Conservation (phyloP, 2,888 invertebrate genomes). For the Portevinia maculata region DNA sequence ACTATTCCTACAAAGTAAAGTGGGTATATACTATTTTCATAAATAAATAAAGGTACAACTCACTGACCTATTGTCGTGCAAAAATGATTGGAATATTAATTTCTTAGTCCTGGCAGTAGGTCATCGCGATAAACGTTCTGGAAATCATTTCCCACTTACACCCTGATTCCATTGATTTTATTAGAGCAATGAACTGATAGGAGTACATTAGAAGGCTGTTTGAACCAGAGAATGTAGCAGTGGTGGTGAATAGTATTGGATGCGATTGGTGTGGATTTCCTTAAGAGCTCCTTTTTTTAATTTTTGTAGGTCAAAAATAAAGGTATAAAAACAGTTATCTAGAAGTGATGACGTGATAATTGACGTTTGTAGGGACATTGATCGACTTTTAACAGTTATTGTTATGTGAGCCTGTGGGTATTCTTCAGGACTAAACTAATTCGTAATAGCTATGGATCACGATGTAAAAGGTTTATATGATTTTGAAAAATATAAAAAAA, state of each 20-base stretch:
- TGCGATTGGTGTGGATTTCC: constrained; percentile 24
- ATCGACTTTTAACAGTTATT: constrained; percentile 11
- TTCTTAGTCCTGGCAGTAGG: constrained; percentile 17
- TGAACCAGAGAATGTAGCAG: no score
- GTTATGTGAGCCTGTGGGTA: neutral
- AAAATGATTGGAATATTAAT: constrained; percentile 44
- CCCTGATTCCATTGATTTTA: constrained; percentile 53
- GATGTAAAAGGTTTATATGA: neutral
- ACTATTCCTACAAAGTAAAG: neutral
- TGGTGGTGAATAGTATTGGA: constrained; percentile 12
- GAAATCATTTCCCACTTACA: constrained; percentile 32
- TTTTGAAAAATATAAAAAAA: no score
- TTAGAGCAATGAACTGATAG: constrained; percentile 44
- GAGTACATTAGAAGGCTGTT: no score
- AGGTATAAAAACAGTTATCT: constrained; percentile 15
- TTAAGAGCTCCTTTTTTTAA: constrained; percentile 14
- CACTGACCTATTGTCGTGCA: constrained; percentile 44
- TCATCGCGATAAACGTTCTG: constrained; percentile 40
- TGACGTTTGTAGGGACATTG: neutral
- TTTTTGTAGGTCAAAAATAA: constrained; percentile 59
- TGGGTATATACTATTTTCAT: no score
- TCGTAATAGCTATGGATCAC: constrained; percentile 13
- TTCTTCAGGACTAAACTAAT: neutral
- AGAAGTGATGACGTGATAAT: constrained; percentile 11
- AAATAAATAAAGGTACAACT: no score